Conservation (phyloP, 2,888 invertebrate species). For the Gymnosoma rotundatum region DNA sequence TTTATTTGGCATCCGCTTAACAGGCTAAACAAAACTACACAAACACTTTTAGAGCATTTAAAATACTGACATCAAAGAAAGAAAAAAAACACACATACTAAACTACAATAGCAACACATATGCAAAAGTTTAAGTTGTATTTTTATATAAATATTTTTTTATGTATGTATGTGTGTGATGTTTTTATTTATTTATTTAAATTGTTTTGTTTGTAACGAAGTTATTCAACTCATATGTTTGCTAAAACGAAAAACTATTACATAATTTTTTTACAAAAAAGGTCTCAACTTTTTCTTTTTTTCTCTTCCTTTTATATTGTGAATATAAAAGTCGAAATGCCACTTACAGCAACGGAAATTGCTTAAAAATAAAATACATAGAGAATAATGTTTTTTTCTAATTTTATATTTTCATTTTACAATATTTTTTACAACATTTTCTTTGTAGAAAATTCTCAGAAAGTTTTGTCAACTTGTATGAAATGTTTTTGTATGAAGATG, state of each 20-base stretch:
- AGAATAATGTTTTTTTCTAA: slow-evolving; percentile 44
- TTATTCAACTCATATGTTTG: slow-evolving; percentile 51
- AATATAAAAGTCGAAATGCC: slow-evolving; percentile 68
- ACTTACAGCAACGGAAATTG: slow-evolving; percentile 72
- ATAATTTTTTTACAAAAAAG: not conserved
- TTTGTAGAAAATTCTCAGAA: slow-evolving; percentile 10
- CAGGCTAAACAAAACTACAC: slow-evolving; percentile 29
- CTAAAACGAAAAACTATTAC: slow-evolving; percentile 49
- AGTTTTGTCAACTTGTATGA: not conserved
- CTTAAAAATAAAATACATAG: slow-evolving; percentile 58
- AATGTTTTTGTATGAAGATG: not conserved
- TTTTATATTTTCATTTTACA: slow-evolving; percentile 40
- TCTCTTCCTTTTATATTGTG: slow-evolving; percentile 14
- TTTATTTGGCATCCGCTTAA: slow-evolving; percentile 60
- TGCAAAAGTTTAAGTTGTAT: not conserved
- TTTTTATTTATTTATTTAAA: slow-evolving; percentile 51
- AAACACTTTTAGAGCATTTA: not conserved
- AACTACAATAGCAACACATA: not conserved
- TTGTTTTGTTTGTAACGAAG: slow-evolving; percentile 52
- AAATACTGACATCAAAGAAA: not conserved
- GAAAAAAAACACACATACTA: slow-evolving; percentile 6
- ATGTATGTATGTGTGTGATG: not conserved
- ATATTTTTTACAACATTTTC: not conserved
- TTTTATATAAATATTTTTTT: slow-evolving; percentile 5
- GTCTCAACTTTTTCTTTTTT: slow-evolving; percentile 17